A percentile compares a stretch with the other conserved stretches of the same genome.
Evolutionary conservation across 2,888 invertebrate species (phyloP).

Genomic region (Halictus ligatus): DNA sequence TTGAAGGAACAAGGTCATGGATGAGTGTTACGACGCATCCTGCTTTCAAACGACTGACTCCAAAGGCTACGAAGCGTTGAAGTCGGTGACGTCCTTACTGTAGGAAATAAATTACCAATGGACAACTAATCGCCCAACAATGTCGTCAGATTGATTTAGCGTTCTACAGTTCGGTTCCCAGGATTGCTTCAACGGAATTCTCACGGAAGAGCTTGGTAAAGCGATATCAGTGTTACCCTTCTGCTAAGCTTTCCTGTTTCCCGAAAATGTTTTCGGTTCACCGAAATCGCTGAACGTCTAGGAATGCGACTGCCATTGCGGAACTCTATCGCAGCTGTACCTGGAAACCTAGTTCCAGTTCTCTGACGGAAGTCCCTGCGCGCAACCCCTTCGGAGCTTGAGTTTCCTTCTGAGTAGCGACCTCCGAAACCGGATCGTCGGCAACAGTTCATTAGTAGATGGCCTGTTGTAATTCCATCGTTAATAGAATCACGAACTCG

Average conservation of each 20-base stretch:
- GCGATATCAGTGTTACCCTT: conserved; percentile 45
- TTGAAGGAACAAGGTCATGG: background rate
- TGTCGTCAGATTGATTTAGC: background rate
- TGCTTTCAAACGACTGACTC: background rate
- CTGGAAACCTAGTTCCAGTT: conserved; percentile 71
- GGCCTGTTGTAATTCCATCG: conserved; percentile 20
- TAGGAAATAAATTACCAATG: background rate
- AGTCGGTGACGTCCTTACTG: background rate
- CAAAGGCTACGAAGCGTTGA: background rate
- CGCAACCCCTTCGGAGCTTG: conserved; percentile 66
- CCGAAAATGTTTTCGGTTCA: conserved; percentile 54
- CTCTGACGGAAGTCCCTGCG: conserved; percentile 38
- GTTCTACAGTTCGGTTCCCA: conserved; percentile 24
- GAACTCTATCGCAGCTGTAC: conserved; percentile 64
- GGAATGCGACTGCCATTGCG: conserved; percentile 50
- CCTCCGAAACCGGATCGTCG: conserved; percentile 70
- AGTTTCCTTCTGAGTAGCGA: conserved; percentile 57
- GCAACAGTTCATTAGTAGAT: conserved; percentile 47
- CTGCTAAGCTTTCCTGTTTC: conserved; percentile 50
- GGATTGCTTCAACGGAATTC: conserved; percentile 44
- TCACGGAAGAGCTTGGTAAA: conserved; percentile 38
- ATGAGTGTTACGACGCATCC: background rate
- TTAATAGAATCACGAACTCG: background rate
- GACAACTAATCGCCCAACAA: background rate
- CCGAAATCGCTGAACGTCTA: conserved; percentile 44